Evolutionary conservation across 1,140 invertebrate species (phyloP).

Genomic region (Drosophila azteca): DNA sequence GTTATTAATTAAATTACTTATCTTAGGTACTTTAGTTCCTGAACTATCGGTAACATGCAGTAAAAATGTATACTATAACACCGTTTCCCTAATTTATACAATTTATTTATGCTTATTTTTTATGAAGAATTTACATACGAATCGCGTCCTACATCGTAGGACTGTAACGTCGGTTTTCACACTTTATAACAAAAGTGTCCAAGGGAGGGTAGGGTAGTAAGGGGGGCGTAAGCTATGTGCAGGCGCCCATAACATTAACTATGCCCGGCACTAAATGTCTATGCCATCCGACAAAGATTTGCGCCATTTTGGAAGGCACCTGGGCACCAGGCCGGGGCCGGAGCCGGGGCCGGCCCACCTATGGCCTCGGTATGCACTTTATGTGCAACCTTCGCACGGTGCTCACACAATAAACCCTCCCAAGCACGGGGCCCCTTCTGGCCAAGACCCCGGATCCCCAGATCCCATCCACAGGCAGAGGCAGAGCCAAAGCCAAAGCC

Average conservation of each 20-base stretch:
- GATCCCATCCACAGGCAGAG: slow-evolving; percentile 31
- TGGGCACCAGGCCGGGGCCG: slow-evolving; percentile 6
- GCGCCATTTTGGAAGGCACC: slow-evolving; percentile 52
- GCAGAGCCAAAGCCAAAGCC: not conserved
- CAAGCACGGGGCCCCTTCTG: not conserved
- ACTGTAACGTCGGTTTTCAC: slow-evolving; percentile 48
- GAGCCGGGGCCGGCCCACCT: slow-evolving; percentile 21
- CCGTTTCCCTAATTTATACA: no score
- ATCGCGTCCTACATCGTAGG: not conserved
- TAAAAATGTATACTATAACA: no score
- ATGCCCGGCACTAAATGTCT: slow-evolving; percentile 66
- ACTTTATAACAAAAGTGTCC: slow-evolving; percentile 34
- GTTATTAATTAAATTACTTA: no score
- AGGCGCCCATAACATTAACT: slow-evolving; percentile 54
- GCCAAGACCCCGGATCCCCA: not conserved
- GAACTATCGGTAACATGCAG: no score
- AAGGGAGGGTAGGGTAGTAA: slow-evolving; percentile 5
- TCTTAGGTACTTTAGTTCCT: no score
- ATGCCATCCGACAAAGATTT: slow-evolving; percentile 49
- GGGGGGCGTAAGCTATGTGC: slow-evolving; percentile 53
- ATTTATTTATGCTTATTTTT: no score
- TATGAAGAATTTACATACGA: not conserved
- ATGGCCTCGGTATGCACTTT: slow-evolving; percentile 62
- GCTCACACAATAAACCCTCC: slow-evolving; percentile 39
- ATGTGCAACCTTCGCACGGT: slow-evolving; percentile 66